These are phyloP conservation scores for Lemur catta DNA, from an alignment of 2,797 vertebrate genomes.

Conservation along the genomic window DNA sequence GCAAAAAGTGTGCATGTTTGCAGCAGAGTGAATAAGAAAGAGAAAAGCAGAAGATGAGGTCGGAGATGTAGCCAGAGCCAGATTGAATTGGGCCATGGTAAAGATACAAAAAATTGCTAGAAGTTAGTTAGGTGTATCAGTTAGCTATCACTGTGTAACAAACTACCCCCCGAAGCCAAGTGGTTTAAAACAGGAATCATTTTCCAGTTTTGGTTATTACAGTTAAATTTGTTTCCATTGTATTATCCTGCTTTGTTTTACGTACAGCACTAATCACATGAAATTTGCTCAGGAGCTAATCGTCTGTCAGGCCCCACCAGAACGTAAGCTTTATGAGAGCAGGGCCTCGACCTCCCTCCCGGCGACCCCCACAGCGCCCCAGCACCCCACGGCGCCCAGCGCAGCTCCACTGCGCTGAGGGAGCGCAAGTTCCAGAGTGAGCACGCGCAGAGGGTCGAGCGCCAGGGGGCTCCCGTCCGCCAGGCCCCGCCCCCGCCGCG, in stretches of 20 bases:
- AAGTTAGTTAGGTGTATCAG: neutral
- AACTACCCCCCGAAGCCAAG: too few species aligned
- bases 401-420: fast-evolving
- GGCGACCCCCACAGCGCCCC: fast-evolving
- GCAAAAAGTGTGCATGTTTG: neutral
- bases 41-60: neutral
- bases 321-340: neutral
- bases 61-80: neutral
- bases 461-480: fast-evolving
- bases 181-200: too few species aligned
- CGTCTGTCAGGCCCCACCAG: neutral
- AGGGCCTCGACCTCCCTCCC: fast-evolving
- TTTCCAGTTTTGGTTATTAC: too few species aligned
- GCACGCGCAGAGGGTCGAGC: neutral
- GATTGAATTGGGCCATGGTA: neutral
- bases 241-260: neutral
- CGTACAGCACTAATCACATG: neutral
- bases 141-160: too few species aligned
- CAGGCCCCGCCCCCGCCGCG: neutral
- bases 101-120: neutral
- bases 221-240: neutral
- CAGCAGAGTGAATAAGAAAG: neutral
- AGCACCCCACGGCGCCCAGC: fast-evolving
- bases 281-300: neutral
- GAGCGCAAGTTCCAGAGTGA: neutral